These are phyloP conservation scores for Melikaiella ostensackeni DNA, from an alignment of 2,888 invertebrate genomes.

Conservation along the genomic window DNA sequence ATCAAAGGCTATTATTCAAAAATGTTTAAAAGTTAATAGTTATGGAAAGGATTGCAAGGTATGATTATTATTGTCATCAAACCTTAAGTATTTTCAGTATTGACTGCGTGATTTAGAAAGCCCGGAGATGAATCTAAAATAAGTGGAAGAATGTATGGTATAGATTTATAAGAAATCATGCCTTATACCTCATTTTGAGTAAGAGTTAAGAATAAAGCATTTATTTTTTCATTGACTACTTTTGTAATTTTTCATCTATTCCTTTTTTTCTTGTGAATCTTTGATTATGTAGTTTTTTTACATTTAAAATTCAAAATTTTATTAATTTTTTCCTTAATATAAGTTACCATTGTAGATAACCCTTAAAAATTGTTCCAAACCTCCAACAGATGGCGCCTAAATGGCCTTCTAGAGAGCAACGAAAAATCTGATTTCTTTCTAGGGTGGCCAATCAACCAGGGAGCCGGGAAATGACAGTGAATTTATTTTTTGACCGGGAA, in stretches of 20 bases:
- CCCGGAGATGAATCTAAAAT: not conserved
- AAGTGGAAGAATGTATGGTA: not conserved
- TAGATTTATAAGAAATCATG: not conserved
- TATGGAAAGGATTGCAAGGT: no score
- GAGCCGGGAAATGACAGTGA: no score
- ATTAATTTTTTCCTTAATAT: not conserved
- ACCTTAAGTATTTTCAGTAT: not conserved
- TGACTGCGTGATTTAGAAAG: not conserved
- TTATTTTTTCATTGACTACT: not conserved
- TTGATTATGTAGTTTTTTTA: no score
- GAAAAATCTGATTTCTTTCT: not conserved
- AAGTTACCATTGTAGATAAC: not conserved
- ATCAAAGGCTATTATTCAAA: not conserved
- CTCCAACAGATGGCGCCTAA: not conserved
- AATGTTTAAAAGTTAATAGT: no score
- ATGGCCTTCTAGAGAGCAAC: not conserved
- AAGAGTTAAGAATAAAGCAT: constrained; percentile 8
- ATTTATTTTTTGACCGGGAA: no score
- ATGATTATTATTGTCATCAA: not conserved
- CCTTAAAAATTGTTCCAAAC: not conserved
- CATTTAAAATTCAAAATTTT: not conserved
- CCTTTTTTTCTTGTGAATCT: no score
- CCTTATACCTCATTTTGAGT: constrained; percentile 4
- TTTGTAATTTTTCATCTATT: not conserved
- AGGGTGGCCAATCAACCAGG: no score